Conservation (phyloP, 2,888 invertebrate genomes). For the Pteria penguin region DNA sequence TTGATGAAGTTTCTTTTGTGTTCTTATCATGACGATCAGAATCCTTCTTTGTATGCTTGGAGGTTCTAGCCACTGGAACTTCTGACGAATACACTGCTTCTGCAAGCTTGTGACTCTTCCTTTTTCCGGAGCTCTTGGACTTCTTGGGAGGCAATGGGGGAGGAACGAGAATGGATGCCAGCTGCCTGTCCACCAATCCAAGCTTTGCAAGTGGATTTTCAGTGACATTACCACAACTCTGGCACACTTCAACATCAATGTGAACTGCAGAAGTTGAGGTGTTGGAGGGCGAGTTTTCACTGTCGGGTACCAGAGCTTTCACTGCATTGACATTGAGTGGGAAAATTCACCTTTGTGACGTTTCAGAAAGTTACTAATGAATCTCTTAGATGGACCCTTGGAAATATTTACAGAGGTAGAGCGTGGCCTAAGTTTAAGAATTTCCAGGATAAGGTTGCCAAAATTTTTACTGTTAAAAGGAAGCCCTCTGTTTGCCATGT, state of each 20-base stretch:
- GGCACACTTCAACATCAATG: neutral
- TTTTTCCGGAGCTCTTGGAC: neutral
- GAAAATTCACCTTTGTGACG: neutral
- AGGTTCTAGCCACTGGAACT: neutral
- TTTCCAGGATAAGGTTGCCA: neutral
- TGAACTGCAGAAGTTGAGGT: too few relatives aligned
- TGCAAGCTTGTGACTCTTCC: neutral
- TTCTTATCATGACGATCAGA: too few relatives aligned
- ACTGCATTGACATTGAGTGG: conserved; percentile 1
- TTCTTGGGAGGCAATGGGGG: neutral
- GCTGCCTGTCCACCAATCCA: neutral
- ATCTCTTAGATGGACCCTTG: neutral
- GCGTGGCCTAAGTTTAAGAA: neutral
- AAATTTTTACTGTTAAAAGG: neutral
- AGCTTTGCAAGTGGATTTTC: neutral
- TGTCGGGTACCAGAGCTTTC: neutral
- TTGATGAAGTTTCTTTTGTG: neutral
- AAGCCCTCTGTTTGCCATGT: neutral
- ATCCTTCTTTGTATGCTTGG: neutral
- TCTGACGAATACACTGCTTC: neutral
- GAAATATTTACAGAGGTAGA: neutral
- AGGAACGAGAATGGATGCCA: neutral
- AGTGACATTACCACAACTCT: neutral
- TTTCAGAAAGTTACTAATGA: neutral
- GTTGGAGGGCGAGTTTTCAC: neutral